A percentile compares a stretch with the other conserved stretches of the same genome.
phyloP scores from a whole-genome alignment of 2,113 vertebrate genomes.

The Pteropus alecto region DNA sequence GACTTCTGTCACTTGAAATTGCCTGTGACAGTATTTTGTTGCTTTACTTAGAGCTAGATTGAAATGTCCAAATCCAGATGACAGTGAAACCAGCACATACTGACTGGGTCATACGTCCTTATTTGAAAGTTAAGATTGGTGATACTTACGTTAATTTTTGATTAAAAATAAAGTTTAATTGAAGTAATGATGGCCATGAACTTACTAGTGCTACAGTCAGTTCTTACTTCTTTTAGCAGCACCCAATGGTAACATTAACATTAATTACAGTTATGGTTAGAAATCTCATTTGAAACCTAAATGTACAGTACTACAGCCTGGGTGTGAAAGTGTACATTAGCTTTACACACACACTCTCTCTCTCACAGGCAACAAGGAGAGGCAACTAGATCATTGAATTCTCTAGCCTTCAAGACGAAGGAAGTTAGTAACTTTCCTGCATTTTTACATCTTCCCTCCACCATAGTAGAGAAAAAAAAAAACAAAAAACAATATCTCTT shows the following conservation, averaged over 20 bases:
- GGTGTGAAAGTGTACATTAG: not conserved
- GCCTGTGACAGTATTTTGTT: not conserved
- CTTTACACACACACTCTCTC: not conserved
- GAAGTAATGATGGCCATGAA: not conserved
- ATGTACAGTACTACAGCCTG: not conserved
- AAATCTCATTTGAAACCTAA: not conserved
- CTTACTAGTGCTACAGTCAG: not conserved
- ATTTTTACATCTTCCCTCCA: not conserved
- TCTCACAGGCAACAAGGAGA: not conserved
- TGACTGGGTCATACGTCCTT: conserved; percentile 2
- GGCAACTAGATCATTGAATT: not conserved
- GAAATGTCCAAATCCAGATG: conserved; percentile 17
- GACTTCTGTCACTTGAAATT: conserved; percentile 29
- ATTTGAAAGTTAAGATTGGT: not conserved
- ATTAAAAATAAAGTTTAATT: conserved; percentile 13
- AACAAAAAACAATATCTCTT: not conserved
- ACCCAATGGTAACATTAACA: not conserved
- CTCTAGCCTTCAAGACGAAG: not conserved
- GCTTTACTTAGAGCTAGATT: not conserved
- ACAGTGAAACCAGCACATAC: not conserved
- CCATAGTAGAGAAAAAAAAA: not conserved
- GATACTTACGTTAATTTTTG: not conserved
- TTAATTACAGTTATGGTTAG: not conserved
- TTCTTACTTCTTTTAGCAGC: not conserved
- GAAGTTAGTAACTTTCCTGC: not conserved